Conservation (phyloP, 1,140 invertebrate genomes). For the Drosophila mayri region DNA sequence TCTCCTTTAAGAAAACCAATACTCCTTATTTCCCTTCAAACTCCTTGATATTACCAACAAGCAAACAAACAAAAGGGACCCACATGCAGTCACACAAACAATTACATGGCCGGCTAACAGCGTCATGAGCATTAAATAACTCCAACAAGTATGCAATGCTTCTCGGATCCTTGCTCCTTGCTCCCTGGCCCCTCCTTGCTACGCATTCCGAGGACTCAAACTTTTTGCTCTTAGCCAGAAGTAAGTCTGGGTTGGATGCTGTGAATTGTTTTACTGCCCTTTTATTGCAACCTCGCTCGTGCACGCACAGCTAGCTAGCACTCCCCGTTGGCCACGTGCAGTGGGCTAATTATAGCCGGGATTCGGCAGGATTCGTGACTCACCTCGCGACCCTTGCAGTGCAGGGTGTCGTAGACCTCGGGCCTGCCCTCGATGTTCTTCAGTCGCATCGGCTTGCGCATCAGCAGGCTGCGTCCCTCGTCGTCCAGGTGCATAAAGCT, state of each 20-base stretch:
- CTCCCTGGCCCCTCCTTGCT: slow-evolving; percentile 1
- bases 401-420: slow-evolving; percentile 88
- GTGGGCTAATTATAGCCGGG: slow-evolving; percentile 60
- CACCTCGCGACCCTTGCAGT: slow-evolving; percentile 87
- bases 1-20: not conserved
- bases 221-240: slow-evolving; percentile 46
- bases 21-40: not conserved
- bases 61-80: slow-evolving; percentile 6
- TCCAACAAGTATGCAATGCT: slow-evolving; percentile 74
- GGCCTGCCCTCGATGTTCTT: slow-evolving; percentile 87
- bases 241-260: slow-evolving; percentile 25
- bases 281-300: slow-evolving; percentile 66
- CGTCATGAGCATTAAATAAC: slow-evolving; percentile 78
- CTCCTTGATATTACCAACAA: not conserved
- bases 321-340: slow-evolving; percentile 35
- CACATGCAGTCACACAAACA: slow-evolving; percentile 52
- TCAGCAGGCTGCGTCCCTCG: slow-evolving; percentile 79
- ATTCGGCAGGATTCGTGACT: slow-evolving; percentile 58
- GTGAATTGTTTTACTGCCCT: slow-evolving; percentile 74
- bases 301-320: slow-evolving; percentile 14
- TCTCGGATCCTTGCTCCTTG: slow-evolving; percentile 24
- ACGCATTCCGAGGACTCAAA: slow-evolving; percentile 40
- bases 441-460: slow-evolving; percentile 87
- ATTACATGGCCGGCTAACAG: slow-evolving; percentile 72
- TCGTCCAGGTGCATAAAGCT: slow-evolving; percentile 83